Evolutionary conservation across 2,797 vertebrate species (phyloP).

Genomic region (Coendou prehensilis): DNA sequence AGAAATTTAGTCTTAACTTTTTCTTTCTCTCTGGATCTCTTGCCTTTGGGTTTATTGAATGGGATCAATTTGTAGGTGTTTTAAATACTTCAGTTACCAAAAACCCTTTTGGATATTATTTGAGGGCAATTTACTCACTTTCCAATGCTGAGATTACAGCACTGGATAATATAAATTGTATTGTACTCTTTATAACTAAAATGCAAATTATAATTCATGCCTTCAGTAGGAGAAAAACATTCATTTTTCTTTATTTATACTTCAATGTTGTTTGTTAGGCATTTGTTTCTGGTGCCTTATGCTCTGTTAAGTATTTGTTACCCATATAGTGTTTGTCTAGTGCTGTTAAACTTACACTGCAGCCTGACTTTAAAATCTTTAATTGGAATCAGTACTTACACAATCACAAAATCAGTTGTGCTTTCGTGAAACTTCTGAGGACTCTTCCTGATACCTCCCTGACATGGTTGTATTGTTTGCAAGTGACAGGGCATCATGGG

Average conservation of each 20-base stretch:
- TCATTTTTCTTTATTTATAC: slow-evolving; percentile 50
- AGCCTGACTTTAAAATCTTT: slow-evolving; percentile 52
- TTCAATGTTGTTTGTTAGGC: slow-evolving; percentile 33
- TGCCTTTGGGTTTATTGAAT: slow-evolving; percentile 2
- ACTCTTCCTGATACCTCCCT: not conserved
- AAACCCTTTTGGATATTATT: slow-evolving; percentile 48
- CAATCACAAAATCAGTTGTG: not conserved
- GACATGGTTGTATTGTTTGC: not conserved
- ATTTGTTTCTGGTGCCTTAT: slow-evolving; percentile 54
- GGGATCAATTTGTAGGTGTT: slow-evolving; percentile 10
- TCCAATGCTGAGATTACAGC: not conserved
- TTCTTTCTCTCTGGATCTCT: slow-evolving; percentile 27
- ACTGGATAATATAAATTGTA: not conserved
- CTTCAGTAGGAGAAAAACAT: slow-evolving; percentile 41
- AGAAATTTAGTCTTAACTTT: not conserved
- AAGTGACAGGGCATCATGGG: not conserved
- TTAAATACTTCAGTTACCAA: slow-evolving; percentile 53
- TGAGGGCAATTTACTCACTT: slow-evolving; percentile 10
- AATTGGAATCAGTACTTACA: not conserved
- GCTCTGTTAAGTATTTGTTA: slow-evolving; percentile 41
- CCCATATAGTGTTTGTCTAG: not conserved
- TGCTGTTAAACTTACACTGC: not conserved
- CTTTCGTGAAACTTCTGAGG: not conserved
- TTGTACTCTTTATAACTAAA: slow-evolving; percentile 54
- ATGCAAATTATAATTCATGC: slow-evolving; percentile 35